Base-by-base conservation (phyloP, 2,888 invertebrate genomes). In the Choristoneura rosaceana region DNA sequence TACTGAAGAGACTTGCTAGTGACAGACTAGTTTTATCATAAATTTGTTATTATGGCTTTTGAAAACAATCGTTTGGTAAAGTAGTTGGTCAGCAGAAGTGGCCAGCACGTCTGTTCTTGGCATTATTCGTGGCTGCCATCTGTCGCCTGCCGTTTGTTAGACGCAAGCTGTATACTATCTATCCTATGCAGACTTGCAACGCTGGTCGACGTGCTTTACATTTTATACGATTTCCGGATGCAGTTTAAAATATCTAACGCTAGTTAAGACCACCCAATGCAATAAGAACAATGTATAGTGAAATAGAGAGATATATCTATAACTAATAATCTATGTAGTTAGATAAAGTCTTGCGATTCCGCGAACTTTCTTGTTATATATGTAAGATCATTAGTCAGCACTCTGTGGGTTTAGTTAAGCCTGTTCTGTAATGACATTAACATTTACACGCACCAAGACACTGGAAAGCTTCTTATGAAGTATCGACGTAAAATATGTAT, bases 401-500 rank as follows among this genome's bases (percentile, higher is more conserved):
- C 55, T 59, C 47, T 47, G 15, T 43, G 69, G 69, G 43, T 59
- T 73, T 65, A 66, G 52, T 66, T 74, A 69, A 73, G 73, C 62
- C 71, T 45, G 58, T 66, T 61, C 71, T 66, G 69, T 76, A 76
- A 75, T 74, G 63, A 70, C 76, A 76, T 76, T 77, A 78, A 73
- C 74, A 78, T 79, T 78, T 76, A 77, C 76, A 75, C 75, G 65
- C 74, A 76, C 73, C 78, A 79, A 76, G 78, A 81, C 81, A 78
- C 76, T 84, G 82, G 81, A 84, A 87, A 89, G 82, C 86, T 83
- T 84, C 86, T 84, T 83, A 80, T 80, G 81, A 82, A 80, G 81
- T 84, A 86, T 86, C 84, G 86, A 84, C 87, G 84, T 82, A 80
- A 88, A 86, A 89, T 90, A 91, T 89, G 90, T 90, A 90, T 87